Base-by-base conservation (phyloP, 2,797 vertebrate species). In the Hylomyscus alleni region DNA sequence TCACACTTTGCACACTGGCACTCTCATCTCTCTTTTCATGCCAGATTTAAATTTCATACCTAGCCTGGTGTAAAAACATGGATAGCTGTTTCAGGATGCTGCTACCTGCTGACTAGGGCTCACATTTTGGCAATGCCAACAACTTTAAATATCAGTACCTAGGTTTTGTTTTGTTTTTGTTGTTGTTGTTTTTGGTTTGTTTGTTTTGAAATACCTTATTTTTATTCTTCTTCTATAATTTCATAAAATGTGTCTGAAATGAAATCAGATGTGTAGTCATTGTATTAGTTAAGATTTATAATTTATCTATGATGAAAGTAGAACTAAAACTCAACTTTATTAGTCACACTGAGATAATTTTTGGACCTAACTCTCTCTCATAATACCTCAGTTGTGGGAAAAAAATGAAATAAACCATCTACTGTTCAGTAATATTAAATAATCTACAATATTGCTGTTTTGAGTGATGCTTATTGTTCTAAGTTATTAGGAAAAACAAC, bases 181-280 rank as follows among this genome's bases (percentile, higher is more conserved):
- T 44, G 44, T 44, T 60, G 20, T 60, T 60, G 22, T 58, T 58
- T 8, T 60, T 60, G 44, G 56, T 56, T 20, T 58, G 19, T 81
- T 77, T 81, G 0, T 14, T 69, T 47, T 3, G 6, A 6, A 94
- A 65, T 82, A 22, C 50, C 24, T 82, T 77, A 56, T 80, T 91
- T 50, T 89, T 19, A 83, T 95, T 96, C 14, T 67, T 72, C 12
- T 84, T 2, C 80, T 44, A 29, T 6, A 82, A 44, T 19, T 77
- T 88, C 76, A 81, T 87, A 69, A 9, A 88, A 73, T 9, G 34
- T 88, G 0, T n/a, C 1, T 84, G 72, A 81, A 95, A 67, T 60
- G 26, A 94, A 96, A 93, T 81, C 7, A 81, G n/a, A 69, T 78
- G 52, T 19, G 14, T 90, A 82, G 67, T 73, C 89, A 3, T 81